Percentiles rank a stretch among this genome's conserved stretches.
phyloP scores from a whole-genome alignment of 1,140 invertebrate genomes.

The Phymastichus coffea region DNA sequence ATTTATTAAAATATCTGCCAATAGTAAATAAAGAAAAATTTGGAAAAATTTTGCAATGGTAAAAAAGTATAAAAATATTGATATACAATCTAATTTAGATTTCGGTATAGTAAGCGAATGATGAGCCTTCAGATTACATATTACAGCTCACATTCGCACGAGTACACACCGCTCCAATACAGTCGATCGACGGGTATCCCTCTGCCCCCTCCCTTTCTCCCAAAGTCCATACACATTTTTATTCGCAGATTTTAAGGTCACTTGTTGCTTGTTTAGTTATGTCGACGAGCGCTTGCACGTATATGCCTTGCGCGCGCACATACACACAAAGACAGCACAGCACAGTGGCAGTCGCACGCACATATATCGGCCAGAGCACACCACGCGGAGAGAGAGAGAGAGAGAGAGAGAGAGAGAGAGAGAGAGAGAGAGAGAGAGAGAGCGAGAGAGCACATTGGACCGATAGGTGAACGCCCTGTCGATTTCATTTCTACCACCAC shows the following conservation, averaged over 20 bases:
- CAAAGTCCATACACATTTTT: constrained; percentile 47
- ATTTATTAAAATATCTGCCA: no score
- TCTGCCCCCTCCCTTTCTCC: neutral
- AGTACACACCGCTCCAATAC: neutral
- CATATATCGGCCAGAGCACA: neutral
- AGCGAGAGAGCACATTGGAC: constrained; percentile 35
- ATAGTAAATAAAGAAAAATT: no score
- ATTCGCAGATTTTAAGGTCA: constrained; percentile 53
- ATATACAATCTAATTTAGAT: no score
- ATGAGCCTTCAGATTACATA: no score
- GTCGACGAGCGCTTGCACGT: neutral
- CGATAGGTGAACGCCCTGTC: constrained; percentile 52
- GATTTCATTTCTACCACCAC: constrained; percentile 43
- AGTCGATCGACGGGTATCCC: neutral
- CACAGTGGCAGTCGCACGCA: neutral
- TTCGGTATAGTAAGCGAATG: no score
- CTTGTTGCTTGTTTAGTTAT: constrained; percentile 55
- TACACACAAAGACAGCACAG: neutral
- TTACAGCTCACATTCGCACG: no score
- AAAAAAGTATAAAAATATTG: no score
- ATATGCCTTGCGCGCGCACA: constrained; percentile 1
- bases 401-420: no score
- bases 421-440: no score
- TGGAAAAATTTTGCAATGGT: no score
- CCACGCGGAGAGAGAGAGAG: no score